phyloP scores from a whole-genome alignment of 2,888 invertebrate genomes.

The Caenorhabditis virilis region DNA sequence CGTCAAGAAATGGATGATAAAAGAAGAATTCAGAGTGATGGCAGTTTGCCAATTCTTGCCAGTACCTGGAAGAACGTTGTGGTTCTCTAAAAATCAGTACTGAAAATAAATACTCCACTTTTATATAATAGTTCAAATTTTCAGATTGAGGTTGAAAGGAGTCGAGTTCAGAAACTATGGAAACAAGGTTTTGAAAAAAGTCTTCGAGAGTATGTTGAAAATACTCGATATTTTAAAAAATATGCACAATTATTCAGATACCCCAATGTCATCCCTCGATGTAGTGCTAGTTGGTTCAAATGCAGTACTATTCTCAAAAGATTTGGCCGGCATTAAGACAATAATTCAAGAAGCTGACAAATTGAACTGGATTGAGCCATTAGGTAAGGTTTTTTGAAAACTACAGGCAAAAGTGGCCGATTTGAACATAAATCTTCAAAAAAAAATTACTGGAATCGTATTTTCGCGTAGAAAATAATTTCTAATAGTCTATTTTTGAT shows the following conservation, averaged over 20 bases:
- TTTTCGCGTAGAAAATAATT: background rate
- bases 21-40: constrained; percentile 59
- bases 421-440: background rate
- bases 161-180: constrained; percentile 60
- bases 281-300: constrained; percentile 44
- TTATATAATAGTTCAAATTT: constrained; percentile 1
- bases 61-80: constrained; percentile 56
- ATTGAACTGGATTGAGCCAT: constrained; percentile 57
- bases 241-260: constrained; percentile 29
- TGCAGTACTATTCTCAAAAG: constrained; percentile 57
- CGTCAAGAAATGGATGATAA: constrained; percentile 57
- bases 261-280: constrained; percentile 55
- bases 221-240: background rate
- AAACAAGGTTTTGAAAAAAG: constrained; percentile 59
- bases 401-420: no score
- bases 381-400: constrained; percentile 44
- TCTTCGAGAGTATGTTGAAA: constrained; percentile 53
- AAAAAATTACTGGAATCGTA: constrained; percentile 2
- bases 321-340: constrained; percentile 47
- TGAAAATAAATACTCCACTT: constrained; percentile 5
- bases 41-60: constrained; percentile 63
- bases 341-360: constrained; percentile 57
- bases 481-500: background rate
- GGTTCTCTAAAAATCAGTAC: constrained; percentile 61
- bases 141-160: constrained; percentile 57